phyloP scores from a whole-genome alignment of 2,797 vertebrate genomes.

The Chaenodraco wilsoni region DNA sequence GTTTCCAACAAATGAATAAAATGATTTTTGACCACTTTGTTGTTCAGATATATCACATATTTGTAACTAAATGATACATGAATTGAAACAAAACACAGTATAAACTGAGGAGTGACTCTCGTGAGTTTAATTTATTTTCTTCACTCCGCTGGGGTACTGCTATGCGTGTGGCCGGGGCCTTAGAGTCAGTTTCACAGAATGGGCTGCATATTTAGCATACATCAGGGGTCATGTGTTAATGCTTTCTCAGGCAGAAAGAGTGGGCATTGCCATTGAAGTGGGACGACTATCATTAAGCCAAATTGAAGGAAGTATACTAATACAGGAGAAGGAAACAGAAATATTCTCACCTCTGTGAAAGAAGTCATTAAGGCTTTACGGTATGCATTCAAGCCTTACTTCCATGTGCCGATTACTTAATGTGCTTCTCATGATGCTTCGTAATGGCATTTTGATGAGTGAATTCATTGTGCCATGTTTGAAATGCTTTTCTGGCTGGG shows the following conservation, averaged over 20 bases:
- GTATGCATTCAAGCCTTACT: slow-evolving; percentile 56
- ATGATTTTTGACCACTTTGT: no score
- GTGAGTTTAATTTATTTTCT: no score
- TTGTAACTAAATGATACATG: no score
- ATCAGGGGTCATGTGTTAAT: slow-evolving; percentile 56
- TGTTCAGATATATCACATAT: no score
- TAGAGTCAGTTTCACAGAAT: slow-evolving; percentile 35
- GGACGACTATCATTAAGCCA: slow-evolving; percentile 44
- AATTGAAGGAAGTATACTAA: slow-evolving; percentile 49
- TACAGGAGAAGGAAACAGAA: slow-evolving; percentile 18
- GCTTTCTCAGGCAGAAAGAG: slow-evolving; percentile 44
- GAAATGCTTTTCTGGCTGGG: slow-evolving; percentile 42
- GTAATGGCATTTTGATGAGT: slow-evolving; percentile 65
- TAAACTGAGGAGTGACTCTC: no score
- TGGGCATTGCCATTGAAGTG: slow-evolving; percentile 28
- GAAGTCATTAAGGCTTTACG: slow-evolving; percentile 58
- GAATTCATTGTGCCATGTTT: slow-evolving; percentile 58
- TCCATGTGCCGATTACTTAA: slow-evolving; percentile 65
- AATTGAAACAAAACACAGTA: no score
- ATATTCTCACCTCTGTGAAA: slow-evolving; percentile 44
- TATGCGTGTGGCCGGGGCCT: background rate
- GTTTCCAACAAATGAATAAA: no score
- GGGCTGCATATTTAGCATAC: slow-evolving; percentile 35
- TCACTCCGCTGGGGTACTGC: no score
- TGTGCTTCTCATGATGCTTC: slow-evolving; percentile 47